phyloP scores from a whole-genome alignment of 2,113 vertebrate species.

The Callorhinus ursinus region DNA sequence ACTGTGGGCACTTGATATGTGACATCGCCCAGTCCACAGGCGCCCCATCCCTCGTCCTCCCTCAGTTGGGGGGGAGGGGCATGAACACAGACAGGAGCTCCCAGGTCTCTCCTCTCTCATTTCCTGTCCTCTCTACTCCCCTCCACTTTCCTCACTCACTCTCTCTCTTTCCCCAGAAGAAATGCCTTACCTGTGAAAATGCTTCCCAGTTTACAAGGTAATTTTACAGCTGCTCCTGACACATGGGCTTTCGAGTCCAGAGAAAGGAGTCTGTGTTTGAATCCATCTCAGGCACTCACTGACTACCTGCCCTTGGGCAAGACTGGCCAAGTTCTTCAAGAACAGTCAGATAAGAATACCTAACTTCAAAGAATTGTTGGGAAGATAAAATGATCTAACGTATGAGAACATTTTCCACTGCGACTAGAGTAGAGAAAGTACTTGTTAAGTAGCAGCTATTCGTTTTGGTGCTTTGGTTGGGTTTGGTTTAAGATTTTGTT shows the following conservation, averaged over 20 bases:
- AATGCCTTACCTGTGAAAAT: background rate
- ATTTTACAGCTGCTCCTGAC: background rate
- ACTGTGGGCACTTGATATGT: background rate
- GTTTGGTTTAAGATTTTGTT: too few relatives aligned
- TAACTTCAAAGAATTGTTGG: background rate
- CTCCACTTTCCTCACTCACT: background rate
- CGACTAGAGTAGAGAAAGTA: background rate
- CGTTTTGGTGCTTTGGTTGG: background rate
- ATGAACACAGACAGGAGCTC: background rate
- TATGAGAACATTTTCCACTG: background rate
- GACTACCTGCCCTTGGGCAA: background rate
- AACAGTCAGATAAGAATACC: background rate
- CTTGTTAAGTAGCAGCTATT: background rate
- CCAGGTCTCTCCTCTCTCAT: background rate
- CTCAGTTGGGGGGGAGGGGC: too few relatives aligned
- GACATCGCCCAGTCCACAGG: background rate
- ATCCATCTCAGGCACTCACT: background rate
- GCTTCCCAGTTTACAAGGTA: background rate
- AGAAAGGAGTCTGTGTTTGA: background rate
- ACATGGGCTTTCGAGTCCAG: background rate
- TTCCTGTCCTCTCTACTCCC: background rate
- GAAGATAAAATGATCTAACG: background rate
- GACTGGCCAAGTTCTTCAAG: background rate
- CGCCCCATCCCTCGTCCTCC: fast-evolving
- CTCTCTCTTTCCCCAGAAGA: background rate